Evolutionary conservation across 1,140 invertebrate species (phyloP).

Genomic region (Popillia japonica): DNA sequence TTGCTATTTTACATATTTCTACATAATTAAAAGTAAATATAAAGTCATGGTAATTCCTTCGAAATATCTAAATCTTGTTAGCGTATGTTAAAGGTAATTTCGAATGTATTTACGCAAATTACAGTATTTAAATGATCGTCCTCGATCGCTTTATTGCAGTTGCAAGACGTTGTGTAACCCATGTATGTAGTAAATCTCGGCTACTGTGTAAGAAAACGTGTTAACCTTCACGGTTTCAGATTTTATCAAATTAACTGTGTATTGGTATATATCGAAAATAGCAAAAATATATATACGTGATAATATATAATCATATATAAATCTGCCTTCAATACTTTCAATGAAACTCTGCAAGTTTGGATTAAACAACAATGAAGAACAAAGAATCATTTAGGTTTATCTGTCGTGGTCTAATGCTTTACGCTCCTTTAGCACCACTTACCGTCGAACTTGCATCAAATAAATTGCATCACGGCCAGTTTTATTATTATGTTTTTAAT

Average conservation of each 20-base stretch:
- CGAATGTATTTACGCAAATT: constrained; percentile 19
- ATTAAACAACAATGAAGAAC: background rate
- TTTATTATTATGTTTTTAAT: background rate
- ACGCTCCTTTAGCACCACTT: background rate
- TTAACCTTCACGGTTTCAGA: constrained; percentile 31
- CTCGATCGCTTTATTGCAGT: constrained; percentile 32
- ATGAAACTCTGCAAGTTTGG: background rate
- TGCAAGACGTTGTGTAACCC: constrained; percentile 22
- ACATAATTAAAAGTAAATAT: too few relatives aligned
- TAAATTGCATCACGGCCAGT: constrained; percentile 11
- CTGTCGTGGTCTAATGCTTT: background rate
- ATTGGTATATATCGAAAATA: background rate
- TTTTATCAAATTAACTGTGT: constrained; percentile 16
- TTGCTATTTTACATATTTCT: too few relatives aligned
- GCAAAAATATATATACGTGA: background rate
- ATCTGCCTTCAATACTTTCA: constrained; percentile 9
- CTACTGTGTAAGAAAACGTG: constrained; percentile 29
- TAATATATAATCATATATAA: background rate
- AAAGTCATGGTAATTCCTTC: background rate
- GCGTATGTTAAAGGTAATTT: constrained; percentile 14
- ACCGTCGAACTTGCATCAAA: constrained; percentile 11
- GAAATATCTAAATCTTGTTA: background rate
- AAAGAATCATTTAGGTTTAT: constrained; percentile 14
- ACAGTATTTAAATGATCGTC: constrained; percentile 26
- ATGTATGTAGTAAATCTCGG: constrained; percentile 27